A percentile compares a stretch with the other conserved stretches of the same genome.
phyloP scores from a whole-genome alignment of 2,888 invertebrate genomes.

The Oscheius myriophilus region DNA sequence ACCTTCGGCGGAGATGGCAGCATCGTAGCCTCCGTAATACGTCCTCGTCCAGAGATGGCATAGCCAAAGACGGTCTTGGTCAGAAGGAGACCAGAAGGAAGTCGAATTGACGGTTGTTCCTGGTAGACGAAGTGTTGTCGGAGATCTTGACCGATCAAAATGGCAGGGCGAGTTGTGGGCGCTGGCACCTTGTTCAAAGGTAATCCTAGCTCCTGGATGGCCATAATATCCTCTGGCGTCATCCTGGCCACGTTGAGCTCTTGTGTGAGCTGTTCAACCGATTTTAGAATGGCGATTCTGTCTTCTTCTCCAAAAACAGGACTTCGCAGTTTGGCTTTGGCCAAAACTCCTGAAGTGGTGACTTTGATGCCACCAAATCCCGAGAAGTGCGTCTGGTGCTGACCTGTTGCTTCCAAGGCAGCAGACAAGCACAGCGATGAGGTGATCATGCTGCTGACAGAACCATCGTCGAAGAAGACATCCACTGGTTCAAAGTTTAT shows the following conservation, averaged over 20 bases:
- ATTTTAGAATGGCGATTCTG: background rate
- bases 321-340: background rate
- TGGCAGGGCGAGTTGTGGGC: background rate
- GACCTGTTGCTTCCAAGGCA: background rate
- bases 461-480: background rate
- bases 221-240: too few relatives aligned
- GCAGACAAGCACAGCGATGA: background rate
- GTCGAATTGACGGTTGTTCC: background rate
- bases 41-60: background rate
- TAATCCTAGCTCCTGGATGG: background rate
- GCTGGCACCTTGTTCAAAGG: background rate
- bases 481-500: background rate
- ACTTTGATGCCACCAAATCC: background rate
- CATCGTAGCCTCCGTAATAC: background rate
- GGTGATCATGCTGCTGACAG: background rate
- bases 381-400: background rate
- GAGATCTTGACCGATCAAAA: background rate
- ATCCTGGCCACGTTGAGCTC: background rate
- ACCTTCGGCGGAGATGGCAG: background rate
- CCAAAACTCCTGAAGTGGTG: background rate
- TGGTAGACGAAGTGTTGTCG: background rate
- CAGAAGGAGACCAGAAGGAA: background rate
- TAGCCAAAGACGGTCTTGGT: background rate
- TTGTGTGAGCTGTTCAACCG: background rate
- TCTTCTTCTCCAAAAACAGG: background rate